Conservation (phyloP, 1,140 invertebrate genomes). For the Acromyrmex charruanus region DNA sequence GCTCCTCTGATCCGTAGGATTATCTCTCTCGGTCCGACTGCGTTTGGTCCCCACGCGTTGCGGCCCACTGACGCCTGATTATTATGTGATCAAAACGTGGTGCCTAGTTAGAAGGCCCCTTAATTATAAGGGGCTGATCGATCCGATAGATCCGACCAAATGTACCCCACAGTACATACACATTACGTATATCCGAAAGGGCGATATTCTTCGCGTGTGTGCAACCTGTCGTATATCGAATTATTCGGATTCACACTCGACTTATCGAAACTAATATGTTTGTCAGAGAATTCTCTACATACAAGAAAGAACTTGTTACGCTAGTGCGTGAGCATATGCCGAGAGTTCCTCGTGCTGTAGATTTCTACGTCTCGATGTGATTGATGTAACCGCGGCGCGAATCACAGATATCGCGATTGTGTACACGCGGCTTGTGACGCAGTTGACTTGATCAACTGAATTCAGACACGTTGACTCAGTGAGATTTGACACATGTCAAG, state of each 20-base stretch:
- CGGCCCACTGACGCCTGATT: conserved; percentile 61
- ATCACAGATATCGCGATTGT: conserved; percentile 32
- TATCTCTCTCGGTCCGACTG: conserved; percentile 65
- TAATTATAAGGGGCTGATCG: conserved; percentile 74
- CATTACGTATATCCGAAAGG: neutral
- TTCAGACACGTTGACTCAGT: conserved; percentile 42
- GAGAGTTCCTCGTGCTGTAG: neutral
- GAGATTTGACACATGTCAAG: conserved; percentile 51
- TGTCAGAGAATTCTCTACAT: neutral
- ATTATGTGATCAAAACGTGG: conserved; percentile 77
- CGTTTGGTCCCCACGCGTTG: conserved; percentile 36
- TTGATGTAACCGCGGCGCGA: conserved; percentile 21
- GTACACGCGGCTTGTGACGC: neutral
- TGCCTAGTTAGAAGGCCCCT: conserved; percentile 67
- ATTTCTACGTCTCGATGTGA: conserved; percentile 30
- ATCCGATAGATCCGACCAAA: conserved; percentile 69
- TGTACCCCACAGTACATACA: conserved; percentile 35
- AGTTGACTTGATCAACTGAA: conserved; percentile 46
- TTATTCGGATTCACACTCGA: neutral
- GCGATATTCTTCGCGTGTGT: conserved; percentile 2
- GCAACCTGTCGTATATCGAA: conserved; percentile 22
- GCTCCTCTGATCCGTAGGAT: conserved; percentile 73
- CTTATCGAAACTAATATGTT: conserved; percentile 1
- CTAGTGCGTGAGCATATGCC: conserved; percentile 8
- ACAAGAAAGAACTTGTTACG: conserved; percentile 5